These are phyloP conservation scores for Porites lobata DNA, from an alignment of 92 coral and sea anemone species.

Conservation along the genomic window DNA sequence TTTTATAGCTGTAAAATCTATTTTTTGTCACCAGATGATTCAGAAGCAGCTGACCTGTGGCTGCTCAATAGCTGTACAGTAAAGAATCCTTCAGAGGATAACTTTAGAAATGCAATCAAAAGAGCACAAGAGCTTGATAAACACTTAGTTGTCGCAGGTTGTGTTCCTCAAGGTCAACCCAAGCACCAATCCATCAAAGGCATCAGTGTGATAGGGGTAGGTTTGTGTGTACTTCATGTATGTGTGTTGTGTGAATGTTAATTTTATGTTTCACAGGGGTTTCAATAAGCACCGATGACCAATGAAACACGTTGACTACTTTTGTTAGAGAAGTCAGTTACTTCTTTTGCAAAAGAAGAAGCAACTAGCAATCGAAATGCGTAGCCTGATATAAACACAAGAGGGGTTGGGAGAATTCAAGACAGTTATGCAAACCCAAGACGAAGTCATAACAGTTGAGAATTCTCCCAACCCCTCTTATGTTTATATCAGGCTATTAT, in stretches of 20 bases:
- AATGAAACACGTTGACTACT: no score
- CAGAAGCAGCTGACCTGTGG: constrained; percentile 93
- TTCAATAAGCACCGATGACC: not conserved
- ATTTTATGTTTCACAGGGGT: not conserved
- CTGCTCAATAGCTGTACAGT: constrained; percentile 97
- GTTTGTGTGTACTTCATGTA: not conserved
- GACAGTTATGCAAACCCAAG: no score
- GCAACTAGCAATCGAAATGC: no score
- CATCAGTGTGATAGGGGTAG: constrained; percentile 95
- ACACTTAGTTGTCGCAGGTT: constrained; percentile 94
- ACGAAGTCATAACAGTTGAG: no score
- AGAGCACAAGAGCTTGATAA: constrained; percentile 88
- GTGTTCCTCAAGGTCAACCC: constrained; percentile 99
- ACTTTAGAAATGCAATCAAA: constrained; percentile 92
- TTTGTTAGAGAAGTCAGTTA: no score
- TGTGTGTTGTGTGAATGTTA: not conserved
- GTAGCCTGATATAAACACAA: no score
- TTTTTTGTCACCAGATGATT: constrained; percentile 59
- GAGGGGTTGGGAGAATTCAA: no score
- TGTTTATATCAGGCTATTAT: no score
- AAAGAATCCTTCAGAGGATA: constrained; percentile 96
- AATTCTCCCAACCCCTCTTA: no score
- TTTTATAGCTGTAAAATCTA: not conserved
- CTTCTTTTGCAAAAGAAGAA: no score
- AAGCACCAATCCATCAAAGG: constrained; percentile 92